Conservation (phyloP, 53 echinoderm and acorn worm genomes). For the Luidia sarsii region DNA sequence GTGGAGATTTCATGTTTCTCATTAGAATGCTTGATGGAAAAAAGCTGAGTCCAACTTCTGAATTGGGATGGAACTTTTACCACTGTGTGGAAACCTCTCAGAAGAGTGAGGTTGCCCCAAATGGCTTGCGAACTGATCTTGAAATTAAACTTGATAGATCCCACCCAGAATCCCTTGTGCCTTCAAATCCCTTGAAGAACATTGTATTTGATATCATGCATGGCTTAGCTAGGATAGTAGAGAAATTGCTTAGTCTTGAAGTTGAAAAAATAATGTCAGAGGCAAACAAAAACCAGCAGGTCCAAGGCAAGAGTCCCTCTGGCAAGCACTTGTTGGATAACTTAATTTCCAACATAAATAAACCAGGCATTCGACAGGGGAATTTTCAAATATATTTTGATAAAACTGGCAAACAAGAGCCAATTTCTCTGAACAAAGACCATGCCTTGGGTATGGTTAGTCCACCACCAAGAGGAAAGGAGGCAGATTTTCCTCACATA, state of each 20-base stretch:
- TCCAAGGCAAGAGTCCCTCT: not conserved
- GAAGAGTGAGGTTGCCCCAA: too few relatives aligned
- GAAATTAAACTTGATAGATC: conserved; percentile 24
- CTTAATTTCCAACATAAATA: conserved; percentile 57
- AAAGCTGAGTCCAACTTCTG: conserved; percentile 47
- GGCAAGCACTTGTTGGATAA: not conserved
- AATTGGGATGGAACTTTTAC: conserved; percentile 71
- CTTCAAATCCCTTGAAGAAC: too few relatives aligned
- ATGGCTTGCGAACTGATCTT: conserved; percentile 59
- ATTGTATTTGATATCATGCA: conserved; percentile 55
- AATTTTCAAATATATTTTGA: conserved; percentile 72
- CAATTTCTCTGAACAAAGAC: conserved; percentile 36
- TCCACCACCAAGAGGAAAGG: conserved; percentile 16
- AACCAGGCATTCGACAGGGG: conserved; percentile 52
- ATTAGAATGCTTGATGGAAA: conserved; percentile 67
- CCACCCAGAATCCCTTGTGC: conserved; percentile 42
- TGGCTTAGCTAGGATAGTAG: conserved; percentile 60
- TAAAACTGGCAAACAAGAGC: too few relatives aligned
- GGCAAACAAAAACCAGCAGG: conserved; percentile 26
- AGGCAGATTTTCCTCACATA: conserved; percentile 34
- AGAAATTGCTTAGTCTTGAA: conserved; percentile 57
- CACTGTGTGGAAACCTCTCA: too few relatives aligned
- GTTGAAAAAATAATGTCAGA: conserved; percentile 57
- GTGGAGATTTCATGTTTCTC: conserved; percentile 74
- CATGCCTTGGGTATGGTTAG: conserved; percentile 57